phyloP scores from a whole-genome alignment of 2,888 invertebrate species.

The Cantharis lateralis region DNA sequence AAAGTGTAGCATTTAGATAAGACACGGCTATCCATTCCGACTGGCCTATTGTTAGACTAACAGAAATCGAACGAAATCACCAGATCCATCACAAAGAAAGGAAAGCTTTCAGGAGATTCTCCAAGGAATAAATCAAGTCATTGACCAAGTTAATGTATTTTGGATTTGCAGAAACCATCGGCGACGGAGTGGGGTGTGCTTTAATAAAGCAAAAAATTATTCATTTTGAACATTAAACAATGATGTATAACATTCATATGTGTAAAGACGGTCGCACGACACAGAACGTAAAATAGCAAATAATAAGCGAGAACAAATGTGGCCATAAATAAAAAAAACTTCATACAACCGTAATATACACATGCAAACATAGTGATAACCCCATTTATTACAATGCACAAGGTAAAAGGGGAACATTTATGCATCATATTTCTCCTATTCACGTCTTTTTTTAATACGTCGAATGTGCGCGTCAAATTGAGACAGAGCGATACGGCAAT shows the following conservation, averaged over 20 bases:
- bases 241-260: constrained; percentile 22
- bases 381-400: constrained; percentile 33
- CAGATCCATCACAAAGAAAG: constrained; percentile 17
- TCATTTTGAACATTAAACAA: background rate
- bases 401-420: constrained; percentile 23
- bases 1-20: constrained; percentile 56
- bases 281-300: constrained; percentile 28
- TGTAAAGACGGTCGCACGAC: constrained; percentile 17
- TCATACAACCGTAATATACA: constrained; percentile 33
- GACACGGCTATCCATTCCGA: constrained; percentile 53
- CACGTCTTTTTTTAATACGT: constrained; percentile 6
- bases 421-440: constrained; percentile 13
- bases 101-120: constrained; percentile 13
- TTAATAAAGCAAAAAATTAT: background rate
- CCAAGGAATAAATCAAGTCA: constrained; percentile 15
- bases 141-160: background rate
- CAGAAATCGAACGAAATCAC: constrained; percentile 5
- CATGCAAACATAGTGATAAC: constrained; percentile 38
- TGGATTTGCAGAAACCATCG: background rate
- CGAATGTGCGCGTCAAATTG: background rate
- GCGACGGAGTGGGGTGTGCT: background rate
- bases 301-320: constrained; percentile 35
- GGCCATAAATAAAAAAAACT: constrained; percentile 34
- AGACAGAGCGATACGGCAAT: constrained; percentile 15
- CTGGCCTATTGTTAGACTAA: constrained; percentile 18